Conservation (phyloP, 37 sponge, comb jelly and placozoan genomes). For the Mnemiopsis leidyi region DNA sequence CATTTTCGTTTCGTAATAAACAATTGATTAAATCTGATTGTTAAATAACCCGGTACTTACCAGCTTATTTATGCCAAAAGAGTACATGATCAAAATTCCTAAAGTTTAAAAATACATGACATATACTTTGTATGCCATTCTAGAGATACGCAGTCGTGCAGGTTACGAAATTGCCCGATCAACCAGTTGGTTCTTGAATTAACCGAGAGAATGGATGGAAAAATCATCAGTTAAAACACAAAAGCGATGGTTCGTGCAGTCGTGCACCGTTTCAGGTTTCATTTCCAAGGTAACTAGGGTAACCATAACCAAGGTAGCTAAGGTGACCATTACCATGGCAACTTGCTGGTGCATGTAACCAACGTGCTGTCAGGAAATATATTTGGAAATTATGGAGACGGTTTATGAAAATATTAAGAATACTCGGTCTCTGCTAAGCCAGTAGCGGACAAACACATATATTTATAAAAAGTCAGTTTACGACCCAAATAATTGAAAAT, state of each 20-base stretch:
- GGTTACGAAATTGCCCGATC: too few relatives aligned
- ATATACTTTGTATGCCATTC: background rate
- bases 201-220: too few relatives aligned
- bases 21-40: slow-evolving; percentile 63
- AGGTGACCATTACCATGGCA: too few relatives aligned
- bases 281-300: too few relatives aligned
- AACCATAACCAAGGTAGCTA: too few relatives aligned
- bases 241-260: too few relatives aligned
- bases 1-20: slow-evolving; percentile 5
- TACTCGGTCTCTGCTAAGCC: background rate
- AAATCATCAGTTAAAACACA: too few relatives aligned
- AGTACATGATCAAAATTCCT: background rate
- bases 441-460: background rate
- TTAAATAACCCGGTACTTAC: slow-evolving; percentile 18
- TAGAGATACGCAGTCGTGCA: background rate
- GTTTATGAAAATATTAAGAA: background rate
- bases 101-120: background rate
- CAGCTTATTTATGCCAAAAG: background rate
- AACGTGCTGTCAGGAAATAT: too few relatives aligned
- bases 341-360: too few relatives aligned
- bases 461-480: background rate
- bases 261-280: too few relatives aligned
- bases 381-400: too few relatives aligned
- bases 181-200: too few relatives aligned
- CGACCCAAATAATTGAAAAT: background rate